Conservation (phyloP, 2,797 vertebrate species). For the Chrosomus eos region DNA sequence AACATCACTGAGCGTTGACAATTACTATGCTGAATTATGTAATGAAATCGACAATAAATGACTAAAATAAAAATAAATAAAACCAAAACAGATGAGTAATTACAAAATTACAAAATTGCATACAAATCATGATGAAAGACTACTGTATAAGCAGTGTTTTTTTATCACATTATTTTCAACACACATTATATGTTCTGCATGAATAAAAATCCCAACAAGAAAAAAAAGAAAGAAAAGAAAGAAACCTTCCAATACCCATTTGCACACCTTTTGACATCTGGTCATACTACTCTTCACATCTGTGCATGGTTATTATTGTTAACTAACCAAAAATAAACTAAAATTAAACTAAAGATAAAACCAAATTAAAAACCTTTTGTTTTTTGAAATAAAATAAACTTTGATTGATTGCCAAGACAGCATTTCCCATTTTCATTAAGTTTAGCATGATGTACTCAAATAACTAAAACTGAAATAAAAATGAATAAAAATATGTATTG, state of each 20-base stretch:
- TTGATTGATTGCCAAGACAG: neutral
- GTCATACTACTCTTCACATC: neutral
- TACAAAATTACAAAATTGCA: neutral
- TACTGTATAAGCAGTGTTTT: too few species aligned
- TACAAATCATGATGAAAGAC: neutral
- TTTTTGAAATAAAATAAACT: neutral
- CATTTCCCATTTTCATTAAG: neutral
- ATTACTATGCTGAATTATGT: too few species aligned
- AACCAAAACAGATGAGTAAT: neutral
- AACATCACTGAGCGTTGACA: neutral
- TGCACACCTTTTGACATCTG: too few species aligned
- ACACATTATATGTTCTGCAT: too few species aligned
- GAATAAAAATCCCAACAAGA: too few species aligned
- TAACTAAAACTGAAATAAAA: too few species aligned
- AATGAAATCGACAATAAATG: too few species aligned
- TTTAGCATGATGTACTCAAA: too few species aligned
- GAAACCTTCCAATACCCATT: too few species aligned
- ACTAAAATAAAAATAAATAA: neutral
- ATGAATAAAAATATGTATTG: too few species aligned
- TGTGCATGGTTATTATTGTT: neutral
- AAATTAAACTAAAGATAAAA: neutral
- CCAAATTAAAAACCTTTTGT: neutral
- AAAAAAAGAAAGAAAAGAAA: too few species aligned
- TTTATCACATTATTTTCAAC: too few species aligned
- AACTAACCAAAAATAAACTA: neutral